Conservation (phyloP, 2,797 vertebrate species). For the Poeciliopsis infans region DNA sequence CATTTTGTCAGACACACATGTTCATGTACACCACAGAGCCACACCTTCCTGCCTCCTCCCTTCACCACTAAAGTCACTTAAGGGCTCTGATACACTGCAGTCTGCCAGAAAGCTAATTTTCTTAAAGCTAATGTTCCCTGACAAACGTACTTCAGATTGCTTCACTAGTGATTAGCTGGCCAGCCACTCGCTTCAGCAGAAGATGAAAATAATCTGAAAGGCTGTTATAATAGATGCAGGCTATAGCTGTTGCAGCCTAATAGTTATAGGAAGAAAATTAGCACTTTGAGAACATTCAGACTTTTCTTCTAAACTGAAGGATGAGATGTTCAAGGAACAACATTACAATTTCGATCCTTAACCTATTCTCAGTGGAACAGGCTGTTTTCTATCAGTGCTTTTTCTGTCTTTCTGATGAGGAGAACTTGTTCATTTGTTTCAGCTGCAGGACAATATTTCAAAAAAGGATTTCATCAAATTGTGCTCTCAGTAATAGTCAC, state of each 20-base stretch:
- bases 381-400: background rate
- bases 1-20: background rate
- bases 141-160: conserved; percentile 38
- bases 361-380: background rate
- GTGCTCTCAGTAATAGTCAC: background rate
- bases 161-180: conserved; percentile 23
- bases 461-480: background rate
- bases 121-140: conserved; percentile 51
- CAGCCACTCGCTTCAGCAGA: conserved; percentile 1
- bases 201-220: conserved; percentile 7
- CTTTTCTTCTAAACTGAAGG: background rate
- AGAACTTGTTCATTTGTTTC: background rate
- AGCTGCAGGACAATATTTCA: background rate
- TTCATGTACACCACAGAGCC: background rate
- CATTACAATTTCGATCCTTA: background rate
- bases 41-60: conserved; percentile 11
- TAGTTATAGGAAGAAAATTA: background rate
- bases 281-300: background rate
- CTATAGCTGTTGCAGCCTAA: background rate
- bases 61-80: conserved; percentile 40
- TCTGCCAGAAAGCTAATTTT: conserved; percentile 48
- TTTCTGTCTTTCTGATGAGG: background rate
- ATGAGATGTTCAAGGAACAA: background rate
- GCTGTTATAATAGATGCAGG: background rate
- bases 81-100: conserved; percentile 52